Base-by-base conservation (phyloP, 2,113 vertebrate species). In the Saimiri boliviensis region DNA sequence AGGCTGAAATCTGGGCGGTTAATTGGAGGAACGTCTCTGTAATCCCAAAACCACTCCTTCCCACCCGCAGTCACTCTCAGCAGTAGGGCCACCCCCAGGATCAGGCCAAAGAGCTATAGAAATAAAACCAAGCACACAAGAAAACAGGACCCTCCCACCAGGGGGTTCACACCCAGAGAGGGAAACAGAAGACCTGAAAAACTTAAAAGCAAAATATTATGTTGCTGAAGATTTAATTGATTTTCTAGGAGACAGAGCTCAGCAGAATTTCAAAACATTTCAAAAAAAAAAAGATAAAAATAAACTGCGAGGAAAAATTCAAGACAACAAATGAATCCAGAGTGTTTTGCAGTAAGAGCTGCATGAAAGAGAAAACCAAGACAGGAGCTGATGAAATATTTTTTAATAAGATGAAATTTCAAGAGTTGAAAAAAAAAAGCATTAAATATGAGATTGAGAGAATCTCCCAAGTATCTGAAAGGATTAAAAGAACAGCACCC, bases 1-100 rank as follows among this genome's bases (percentile, higher is more conserved):
- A 14, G 79, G 20, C 0, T 49, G 3, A 19, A 21, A 6, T 9
- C n/a, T 12, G 30, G 56, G 30, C 19, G 2, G 30, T 13, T 30
- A 4, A 45, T 11, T 47, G 0, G 47, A 86, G 35, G 19, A 11
- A 35, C 2, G 0, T 21, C 32, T 47, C 0, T 20, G 30, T 6
- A 60, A 23, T 12, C 47, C 9, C 1, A 4, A 47, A 74, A n/a
- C 63, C 52, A 73, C 25, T 12, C 19, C 52, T 49, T 49, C 17
- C 66, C 37, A 19, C n/a, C 80, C 35, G 19, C 20, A 30, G n/a
- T 2, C 74, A 0, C 56, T 3, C 14, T 35, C 2, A 7, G 37
- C 21, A n/a, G 49, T 2, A 37, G 6, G 13, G 13, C 6, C 4
- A 30, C 60, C 14, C 9, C 52, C 11, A 20, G 23, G 45, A 2